phyloP scores from a whole-genome alignment of 2,113 vertebrate species.

The Empidonax traillii region DNA sequence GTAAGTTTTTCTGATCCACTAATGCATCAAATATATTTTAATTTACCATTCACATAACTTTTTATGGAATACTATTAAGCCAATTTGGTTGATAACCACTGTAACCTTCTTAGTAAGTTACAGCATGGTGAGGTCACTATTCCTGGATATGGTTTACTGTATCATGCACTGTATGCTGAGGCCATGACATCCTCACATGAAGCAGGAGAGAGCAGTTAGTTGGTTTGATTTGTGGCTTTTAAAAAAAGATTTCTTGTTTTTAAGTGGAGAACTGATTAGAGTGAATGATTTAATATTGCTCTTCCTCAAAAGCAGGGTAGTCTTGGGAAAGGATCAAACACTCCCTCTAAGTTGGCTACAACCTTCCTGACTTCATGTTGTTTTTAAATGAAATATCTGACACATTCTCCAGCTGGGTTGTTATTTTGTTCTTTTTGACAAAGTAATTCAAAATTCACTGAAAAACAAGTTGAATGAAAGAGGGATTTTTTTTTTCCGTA shows the following conservation, averaged over 20 bases:
- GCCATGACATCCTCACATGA: not conserved
- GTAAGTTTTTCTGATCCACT: conserved; percentile 55
- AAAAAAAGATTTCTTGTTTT: conserved; percentile 26
- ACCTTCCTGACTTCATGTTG: conserved; percentile 29
- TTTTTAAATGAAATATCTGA: conserved; percentile 66
- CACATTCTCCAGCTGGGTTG: conserved; percentile 3
- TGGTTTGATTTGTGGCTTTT: not conserved
- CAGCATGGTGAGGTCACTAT: conserved; percentile 39
- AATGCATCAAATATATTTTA: conserved; percentile 58
- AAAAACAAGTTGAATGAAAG: conserved; percentile 27
- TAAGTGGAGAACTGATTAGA: conserved; percentile 7
- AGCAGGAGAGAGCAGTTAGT: not conserved
- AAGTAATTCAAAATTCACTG: conserved; percentile 46
- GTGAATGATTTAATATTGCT: conserved; percentile 42
- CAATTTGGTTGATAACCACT: conserved; percentile 38
- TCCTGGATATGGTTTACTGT: conserved; percentile 42
- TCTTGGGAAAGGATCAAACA: conserved; percentile 59
- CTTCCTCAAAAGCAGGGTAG: conserved; percentile 36
- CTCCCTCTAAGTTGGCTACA: conserved; percentile 27
- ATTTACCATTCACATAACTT: conserved; percentile 57
- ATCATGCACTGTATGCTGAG: not conserved
- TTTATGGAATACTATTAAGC: conserved; percentile 55
- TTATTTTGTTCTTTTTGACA: conserved; percentile 57
- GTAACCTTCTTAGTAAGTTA: conserved; percentile 47
- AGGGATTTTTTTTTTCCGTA: not conserved